Percentiles rank a stretch among this genome's conserved stretches.
phyloP scores from a whole-genome alignment of 2,888 invertebrate species.

The Thyatira batis region DNA sequence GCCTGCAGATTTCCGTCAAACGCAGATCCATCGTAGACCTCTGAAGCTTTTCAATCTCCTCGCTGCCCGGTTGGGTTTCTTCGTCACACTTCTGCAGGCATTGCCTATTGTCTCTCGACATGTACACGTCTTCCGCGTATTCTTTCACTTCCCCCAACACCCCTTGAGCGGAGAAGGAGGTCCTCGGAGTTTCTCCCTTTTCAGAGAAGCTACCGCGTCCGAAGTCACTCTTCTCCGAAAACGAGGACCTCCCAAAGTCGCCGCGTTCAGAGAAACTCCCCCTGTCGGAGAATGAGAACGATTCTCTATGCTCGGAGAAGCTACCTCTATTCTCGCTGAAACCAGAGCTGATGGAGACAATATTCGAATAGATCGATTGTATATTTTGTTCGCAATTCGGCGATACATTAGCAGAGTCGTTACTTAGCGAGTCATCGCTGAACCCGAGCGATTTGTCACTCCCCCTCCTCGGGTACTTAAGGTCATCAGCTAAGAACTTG shows the following conservation, averaged over 20 bases:
- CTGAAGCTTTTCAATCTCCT: slow-evolving; percentile 69
- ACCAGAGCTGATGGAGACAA: slow-evolving; percentile 83
- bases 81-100: slow-evolving; percentile 63
- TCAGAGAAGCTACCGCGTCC: slow-evolving; percentile 73
- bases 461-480: slow-evolving; percentile 83
- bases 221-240: slow-evolving; percentile 82
- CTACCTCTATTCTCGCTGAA: slow-evolving; percentile 82
- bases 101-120: slow-evolving; percentile 62
- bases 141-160: slow-evolving; percentile 71
- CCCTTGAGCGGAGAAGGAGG: slow-evolving; percentile 75
- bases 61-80: slow-evolving; percentile 43
- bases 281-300: slow-evolving; percentile 74
- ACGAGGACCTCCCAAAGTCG: slow-evolving; percentile 67
- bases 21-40: slow-evolving; percentile 73
- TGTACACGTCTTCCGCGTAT: slow-evolving; percentile 66
- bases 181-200: slow-evolving; percentile 71
- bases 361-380: slow-evolving; percentile 76
- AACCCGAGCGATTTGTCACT: slow-evolving; percentile 87
- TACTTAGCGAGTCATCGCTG: slow-evolving; percentile 88
- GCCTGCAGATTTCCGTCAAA: slow-evolving; percentile 65
- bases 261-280: slow-evolving; percentile 76
- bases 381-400: slow-evolving; percentile 80
- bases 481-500: slow-evolving; percentile 52
- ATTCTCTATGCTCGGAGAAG: slow-evolving; percentile 74
- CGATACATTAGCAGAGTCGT: slow-evolving; percentile 82